Evolutionary conservation across 2,888 invertebrate genomes (phyloP).

Genomic region (Synanthedon vespiformis): DNA sequence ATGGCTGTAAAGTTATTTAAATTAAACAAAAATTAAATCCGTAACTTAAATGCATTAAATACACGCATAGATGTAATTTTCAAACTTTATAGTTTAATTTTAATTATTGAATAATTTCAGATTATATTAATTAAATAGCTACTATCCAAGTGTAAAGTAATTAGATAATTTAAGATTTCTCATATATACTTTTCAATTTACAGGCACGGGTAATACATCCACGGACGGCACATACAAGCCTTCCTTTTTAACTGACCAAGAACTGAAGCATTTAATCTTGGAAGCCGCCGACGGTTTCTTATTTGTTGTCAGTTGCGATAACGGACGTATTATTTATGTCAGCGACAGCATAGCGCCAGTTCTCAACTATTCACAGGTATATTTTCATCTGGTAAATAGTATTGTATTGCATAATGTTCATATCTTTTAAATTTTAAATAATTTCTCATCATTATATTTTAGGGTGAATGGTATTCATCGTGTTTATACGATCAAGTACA

Average conservation of each 20-base stretch:
- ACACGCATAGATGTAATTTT: no score
- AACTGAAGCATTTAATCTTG: conserved; percentile 96
- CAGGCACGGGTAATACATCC: conserved; percentile 96
- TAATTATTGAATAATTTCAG: no score
- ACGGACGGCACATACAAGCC: conserved; percentile 98
- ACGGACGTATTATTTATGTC: conserved; percentile 96
- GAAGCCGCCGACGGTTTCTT: conserved; percentile 99
- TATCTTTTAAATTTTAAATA: neutral
- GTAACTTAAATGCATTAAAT: no score
- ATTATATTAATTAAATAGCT: no score
- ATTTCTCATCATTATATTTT: conserved; percentile 7
- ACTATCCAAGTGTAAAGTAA: neutral
- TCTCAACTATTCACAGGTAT: conserved; percentile 91
- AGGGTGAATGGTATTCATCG: conserved; percentile 97
- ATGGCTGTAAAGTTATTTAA: no score
- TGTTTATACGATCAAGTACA: conserved; percentile 97
- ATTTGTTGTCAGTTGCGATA: conserved; percentile 94
- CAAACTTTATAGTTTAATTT: no score
- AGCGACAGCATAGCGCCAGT: conserved; percentile 99
- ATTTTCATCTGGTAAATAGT: neutral
- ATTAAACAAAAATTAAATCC: no score
- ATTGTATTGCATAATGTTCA: neutral
- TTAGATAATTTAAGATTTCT: neutral
- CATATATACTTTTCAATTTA: conserved; percentile 10
- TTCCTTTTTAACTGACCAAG: conserved; percentile 98